Evolutionary conservation across 2,113 vertebrate genomes (phyloP).

Genomic region (Poeciliopsis prolifica): DNA sequence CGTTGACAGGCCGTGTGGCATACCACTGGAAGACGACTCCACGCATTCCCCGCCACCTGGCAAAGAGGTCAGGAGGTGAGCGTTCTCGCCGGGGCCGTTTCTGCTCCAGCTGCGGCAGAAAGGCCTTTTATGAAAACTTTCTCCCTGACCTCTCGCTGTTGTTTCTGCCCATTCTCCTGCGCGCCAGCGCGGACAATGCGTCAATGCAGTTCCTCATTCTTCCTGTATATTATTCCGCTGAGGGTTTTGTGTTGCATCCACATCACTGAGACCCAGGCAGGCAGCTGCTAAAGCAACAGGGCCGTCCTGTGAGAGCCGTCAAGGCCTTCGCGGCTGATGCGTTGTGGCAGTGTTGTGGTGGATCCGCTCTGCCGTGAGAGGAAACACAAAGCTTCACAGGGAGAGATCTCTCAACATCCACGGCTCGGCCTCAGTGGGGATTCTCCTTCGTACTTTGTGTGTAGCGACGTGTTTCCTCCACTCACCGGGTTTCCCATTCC

Average conservation of each 20-base stretch:
- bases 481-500: background rate
- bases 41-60: slow-evolving; percentile 39
- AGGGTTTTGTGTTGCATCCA: slow-evolving; percentile 50
- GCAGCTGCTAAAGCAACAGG: slow-evolving; percentile 71
- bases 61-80: slow-evolving; percentile 48
- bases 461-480: background rate
- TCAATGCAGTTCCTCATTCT: slow-evolving; percentile 48
- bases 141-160: slow-evolving; percentile 51
- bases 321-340: slow-evolving; percentile 60
- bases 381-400: slow-evolving; percentile 61
- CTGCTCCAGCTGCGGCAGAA: slow-evolving; percentile 44
- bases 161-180: slow-evolving; percentile 61
- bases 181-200: slow-evolving; percentile 48
- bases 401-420: slow-evolving; percentile 43
- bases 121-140: slow-evolving; percentile 51
- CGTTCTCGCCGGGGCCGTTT: slow-evolving; percentile 34
- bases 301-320: slow-evolving; percentile 57
- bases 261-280: slow-evolving; percentile 26
- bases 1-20: slow-evolving; percentile 42
- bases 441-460: background rate
- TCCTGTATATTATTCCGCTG: slow-evolving; percentile 49
- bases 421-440: slow-evolving; percentile 30
- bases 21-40: slow-evolving; percentile 37
- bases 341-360: slow-evolving; percentile 78
- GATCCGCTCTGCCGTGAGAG: slow-evolving; percentile 68